A percentile compares a stretch with the other conserved stretches of the same genome.
phyloP scores from a whole-genome alignment of 53 echinoderm and acorn worm genomes.

The Pentamera pediparva region DNA sequence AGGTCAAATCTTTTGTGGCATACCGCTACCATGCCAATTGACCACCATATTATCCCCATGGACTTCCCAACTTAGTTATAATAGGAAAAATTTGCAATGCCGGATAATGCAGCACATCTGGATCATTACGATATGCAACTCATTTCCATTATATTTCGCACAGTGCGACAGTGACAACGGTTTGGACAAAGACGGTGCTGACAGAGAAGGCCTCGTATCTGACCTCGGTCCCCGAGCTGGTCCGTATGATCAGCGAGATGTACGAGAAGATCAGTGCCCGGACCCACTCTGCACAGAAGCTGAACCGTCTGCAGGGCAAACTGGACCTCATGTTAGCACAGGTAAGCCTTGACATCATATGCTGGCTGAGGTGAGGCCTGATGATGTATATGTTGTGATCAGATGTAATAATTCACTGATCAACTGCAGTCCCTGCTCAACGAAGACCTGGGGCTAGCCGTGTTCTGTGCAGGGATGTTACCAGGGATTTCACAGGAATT shows the following conservation, averaged over 20 bases:
- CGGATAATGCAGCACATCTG: no score
- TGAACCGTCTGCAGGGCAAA: conserved; percentile 74
- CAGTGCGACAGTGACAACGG: conserved; percentile 61
- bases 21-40: no score
- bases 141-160: not conserved
- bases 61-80: no score
- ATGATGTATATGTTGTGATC: not conserved
- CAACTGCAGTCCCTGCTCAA: not conserved
- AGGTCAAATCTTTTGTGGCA: no score
- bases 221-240: conserved; percentile 79
- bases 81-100: no score
- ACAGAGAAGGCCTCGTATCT: conserved; percentile 85
- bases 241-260: conserved; percentile 56
- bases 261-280: conserved; percentile 88
- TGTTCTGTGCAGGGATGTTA: not conserved
- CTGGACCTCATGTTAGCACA: conserved; percentile 90
- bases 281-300: conserved; percentile 49
- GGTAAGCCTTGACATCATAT: conserved; percentile 46
- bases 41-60: no score
- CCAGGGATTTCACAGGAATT: no score
- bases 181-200: conserved; percentile 71
- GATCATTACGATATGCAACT: no score
- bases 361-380: no score
- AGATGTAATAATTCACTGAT: not conserved
- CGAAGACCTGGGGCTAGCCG: not conserved